These are phyloP conservation scores for Heliconius hermathena DNA, from an alignment of 1,140 invertebrate species.

Conservation along the genomic window DNA sequence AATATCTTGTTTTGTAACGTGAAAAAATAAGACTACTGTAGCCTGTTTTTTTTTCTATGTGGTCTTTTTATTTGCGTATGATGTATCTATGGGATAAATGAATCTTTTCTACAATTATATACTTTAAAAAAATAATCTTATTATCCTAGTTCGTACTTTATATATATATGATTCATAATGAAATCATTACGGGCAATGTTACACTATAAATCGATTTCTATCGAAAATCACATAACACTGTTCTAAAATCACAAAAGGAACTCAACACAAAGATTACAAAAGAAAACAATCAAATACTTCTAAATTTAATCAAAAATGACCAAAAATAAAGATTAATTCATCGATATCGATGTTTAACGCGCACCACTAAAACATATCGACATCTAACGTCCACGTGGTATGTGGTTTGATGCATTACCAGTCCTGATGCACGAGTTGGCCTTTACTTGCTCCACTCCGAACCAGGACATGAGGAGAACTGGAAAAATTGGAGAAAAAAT, in stretches of 20 bases:
- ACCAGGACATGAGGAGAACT: constrained; percentile 79
- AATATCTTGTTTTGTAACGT: not conserved
- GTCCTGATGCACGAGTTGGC: constrained; percentile 75
- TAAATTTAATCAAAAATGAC: not conserved
- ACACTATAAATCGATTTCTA: not conserved
- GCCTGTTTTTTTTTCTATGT: not conserved
- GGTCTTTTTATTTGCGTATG: not conserved
- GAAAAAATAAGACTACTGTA: not conserved
- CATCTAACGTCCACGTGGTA: constrained; percentile 41
- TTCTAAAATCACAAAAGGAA: not conserved
- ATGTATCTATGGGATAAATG: not conserved
- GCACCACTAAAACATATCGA: constrained; percentile 44
- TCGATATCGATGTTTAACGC: constrained; percentile 51
- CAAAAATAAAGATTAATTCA: constrained; percentile 18
- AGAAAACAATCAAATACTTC: not conserved
- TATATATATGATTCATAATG: too few species aligned
- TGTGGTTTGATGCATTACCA: constrained; percentile 59
- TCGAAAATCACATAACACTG: too few species aligned
- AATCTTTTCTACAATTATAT: too few species aligned
- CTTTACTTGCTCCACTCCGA: constrained; percentile 76
- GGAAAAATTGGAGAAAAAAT: constrained; percentile 42
- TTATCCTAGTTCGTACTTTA: too few species aligned
- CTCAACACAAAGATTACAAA: not conserved
- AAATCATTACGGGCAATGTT: not conserved
- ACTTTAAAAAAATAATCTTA: too few species aligned